phyloP scores from a whole-genome alignment of 2,797 vertebrate genomes.

The Phyllotis vaccarum region DNA sequence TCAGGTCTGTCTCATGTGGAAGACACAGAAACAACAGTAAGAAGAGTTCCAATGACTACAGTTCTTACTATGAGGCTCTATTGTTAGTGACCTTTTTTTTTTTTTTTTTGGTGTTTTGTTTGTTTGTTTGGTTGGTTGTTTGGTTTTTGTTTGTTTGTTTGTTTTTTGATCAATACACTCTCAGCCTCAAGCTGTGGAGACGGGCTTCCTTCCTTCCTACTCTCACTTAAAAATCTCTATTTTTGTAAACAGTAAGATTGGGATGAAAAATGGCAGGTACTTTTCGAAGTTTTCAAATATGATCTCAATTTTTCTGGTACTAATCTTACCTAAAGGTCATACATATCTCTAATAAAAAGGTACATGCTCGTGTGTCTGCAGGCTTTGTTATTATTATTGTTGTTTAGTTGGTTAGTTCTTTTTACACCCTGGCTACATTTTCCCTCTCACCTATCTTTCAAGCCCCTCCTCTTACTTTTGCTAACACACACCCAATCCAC shows the following conservation, averaged over 20 bases:
- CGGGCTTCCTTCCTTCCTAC: not conserved
- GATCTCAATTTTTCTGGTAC: not conserved
- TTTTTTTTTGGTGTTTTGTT: too few relatives aligned
- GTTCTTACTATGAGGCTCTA: not conserved
- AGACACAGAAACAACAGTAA: not conserved
- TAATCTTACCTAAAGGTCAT: not conserved
- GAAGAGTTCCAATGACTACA: not conserved
- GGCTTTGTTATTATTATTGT: not conserved
- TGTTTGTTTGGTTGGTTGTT: too few relatives aligned
- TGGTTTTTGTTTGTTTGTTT: too few relatives aligned
- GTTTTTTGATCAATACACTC: accelerated
- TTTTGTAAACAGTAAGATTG: not conserved
- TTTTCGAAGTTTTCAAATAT: not conserved
- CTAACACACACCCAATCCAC: not conserved
- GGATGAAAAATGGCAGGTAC: too few relatives aligned
- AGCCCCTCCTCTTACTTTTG: not conserved
- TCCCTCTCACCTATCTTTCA: not conserved
- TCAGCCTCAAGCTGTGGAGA: not conserved
- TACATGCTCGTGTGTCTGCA: too few relatives aligned
- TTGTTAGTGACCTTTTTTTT: not conserved
- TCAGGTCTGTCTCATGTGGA: not conserved
- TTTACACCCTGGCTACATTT: not conserved
- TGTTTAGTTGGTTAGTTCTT: not conserved
- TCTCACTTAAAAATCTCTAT: not conserved
- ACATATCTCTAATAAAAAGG: not conserved